These are phyloP conservation scores for Mus spicilegus DNA, from an alignment of 2,113 vertebrate species.

Conservation along the genomic window DNA sequence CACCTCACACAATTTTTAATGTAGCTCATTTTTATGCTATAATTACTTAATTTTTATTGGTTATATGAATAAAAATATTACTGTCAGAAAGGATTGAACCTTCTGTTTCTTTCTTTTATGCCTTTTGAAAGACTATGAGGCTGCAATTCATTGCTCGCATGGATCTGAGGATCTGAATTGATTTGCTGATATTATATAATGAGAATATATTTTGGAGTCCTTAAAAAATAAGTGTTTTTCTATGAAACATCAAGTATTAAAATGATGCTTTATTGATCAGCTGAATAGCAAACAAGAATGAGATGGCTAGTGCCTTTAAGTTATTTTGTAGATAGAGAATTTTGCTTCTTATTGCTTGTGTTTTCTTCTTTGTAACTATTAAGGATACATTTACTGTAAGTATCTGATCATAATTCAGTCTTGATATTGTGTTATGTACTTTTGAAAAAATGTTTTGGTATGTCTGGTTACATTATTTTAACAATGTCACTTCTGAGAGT, in stretches of 20 bases:
- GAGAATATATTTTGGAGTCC: neutral
- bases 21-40: neutral
- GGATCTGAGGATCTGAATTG: neutral
- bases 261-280: neutral
- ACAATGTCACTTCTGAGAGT: neutral
- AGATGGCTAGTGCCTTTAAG: neutral
- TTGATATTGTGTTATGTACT: neutral
- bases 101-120: neutral
- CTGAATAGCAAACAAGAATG: neutral
- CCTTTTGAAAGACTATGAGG: neutral
- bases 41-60: neutral
- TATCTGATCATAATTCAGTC: neutral
- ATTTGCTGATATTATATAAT: neutral
- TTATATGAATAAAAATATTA: neutral
- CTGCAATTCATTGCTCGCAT: neutral
- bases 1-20: neutral
- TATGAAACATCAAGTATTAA: neutral
- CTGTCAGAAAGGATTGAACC: neutral
- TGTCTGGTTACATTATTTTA: conserved; percentile 37
- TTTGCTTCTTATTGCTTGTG: neutral
- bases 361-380: neutral
- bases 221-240: neutral
- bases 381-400: neutral
- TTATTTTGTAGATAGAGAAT: neutral
- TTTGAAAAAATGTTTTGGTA: conserved; percentile 23